These are phyloP conservation scores for Rhinolophus ferrumequinum DNA, from an alignment of 2,113 vertebrate genomes.

Conservation along the genomic window DNA sequence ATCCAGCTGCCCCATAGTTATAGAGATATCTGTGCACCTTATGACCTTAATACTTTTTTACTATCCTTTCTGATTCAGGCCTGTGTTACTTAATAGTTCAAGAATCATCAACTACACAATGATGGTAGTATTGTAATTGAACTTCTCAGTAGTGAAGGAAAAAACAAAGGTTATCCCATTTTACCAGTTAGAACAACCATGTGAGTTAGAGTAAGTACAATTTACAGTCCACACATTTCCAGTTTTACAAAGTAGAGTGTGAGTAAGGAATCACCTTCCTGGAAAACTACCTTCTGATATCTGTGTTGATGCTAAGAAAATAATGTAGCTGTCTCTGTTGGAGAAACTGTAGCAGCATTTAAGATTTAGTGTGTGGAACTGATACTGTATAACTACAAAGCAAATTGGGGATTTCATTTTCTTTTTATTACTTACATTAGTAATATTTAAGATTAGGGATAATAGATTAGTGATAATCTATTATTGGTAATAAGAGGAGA, in stretches of 20 bases:
- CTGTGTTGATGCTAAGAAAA: background rate
- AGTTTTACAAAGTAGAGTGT: background rate
- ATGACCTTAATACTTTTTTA: background rate
- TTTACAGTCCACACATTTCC: background rate
- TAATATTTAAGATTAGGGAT: background rate
- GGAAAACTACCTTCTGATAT: background rate
- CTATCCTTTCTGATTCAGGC: background rate
- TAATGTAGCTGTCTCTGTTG: background rate
- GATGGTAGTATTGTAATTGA: background rate
- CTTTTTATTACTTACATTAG: background rate
- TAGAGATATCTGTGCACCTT: background rate
- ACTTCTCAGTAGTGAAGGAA: background rate
- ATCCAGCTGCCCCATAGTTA: no score
- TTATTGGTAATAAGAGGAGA: background rate
- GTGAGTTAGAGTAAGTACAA: background rate
- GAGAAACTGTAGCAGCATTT: conserved; percentile 6
- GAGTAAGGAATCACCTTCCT: background rate
- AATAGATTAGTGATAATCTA: background rate
- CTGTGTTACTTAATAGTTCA: background rate
- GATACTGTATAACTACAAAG: background rate
- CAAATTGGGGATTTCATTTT: background rate
- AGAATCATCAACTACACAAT: background rate
- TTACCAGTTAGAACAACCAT: background rate
- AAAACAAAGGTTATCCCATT: background rate
- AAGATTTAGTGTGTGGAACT: background rate